A percentile compares a stretch with the other conserved stretches of the same genome.
Conservation (phyloP, 2,797 vertebrate genomes). For the Acomys russatus region DNA sequence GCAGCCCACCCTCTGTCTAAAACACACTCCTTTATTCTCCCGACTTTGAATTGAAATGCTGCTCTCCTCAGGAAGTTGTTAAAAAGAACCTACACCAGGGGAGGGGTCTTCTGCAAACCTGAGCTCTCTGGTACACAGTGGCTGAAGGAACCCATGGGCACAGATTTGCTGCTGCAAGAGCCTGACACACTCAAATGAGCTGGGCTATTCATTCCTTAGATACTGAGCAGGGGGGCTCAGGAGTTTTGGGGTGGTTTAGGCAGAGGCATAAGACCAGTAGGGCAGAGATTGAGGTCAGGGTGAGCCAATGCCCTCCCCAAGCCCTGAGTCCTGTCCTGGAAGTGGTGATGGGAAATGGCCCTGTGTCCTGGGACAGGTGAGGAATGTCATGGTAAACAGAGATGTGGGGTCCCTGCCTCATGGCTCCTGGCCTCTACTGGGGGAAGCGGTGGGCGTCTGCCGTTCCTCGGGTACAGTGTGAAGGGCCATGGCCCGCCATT, state of each 20-base stretch:
- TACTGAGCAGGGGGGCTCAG: background rate
- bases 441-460: accelerated
- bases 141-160: background rate
- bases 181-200: background rate
- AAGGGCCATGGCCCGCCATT: background rate
- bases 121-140: background rate
- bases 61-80: background rate
- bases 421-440: background rate
- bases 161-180: background rate
- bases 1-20: no score
- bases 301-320: background rate
- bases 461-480: accelerated
- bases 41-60: background rate
- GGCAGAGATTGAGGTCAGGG: background rate
- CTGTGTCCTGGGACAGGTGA: background rate
- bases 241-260: background rate
- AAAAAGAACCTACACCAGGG: background rate
- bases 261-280: background rate
- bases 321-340: background rate
- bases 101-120: background rate
- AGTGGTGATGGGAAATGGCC: accelerated
- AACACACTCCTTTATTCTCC: background rate
- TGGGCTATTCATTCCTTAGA: background rate
- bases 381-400: accelerated
- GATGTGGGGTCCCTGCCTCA: background rate